Evolutionary conservation across 2,888 invertebrate genomes (phyloP), one percentile per base, ranked within the genome.

Genomic region (Leuctra nigra): DNA sequence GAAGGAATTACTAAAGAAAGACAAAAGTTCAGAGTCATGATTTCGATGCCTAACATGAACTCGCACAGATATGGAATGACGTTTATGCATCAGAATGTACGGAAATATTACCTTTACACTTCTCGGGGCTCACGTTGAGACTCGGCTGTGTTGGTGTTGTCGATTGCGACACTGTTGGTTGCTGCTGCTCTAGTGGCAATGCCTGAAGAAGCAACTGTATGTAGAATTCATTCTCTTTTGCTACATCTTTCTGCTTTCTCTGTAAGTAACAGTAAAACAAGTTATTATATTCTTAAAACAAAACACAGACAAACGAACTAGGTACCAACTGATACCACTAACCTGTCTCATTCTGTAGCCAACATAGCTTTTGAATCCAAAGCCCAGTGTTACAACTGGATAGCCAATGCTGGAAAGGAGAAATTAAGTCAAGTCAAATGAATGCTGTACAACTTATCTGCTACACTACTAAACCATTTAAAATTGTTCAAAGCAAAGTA

Each of bases 211-310:
- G 78, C 66, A 96, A 78, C 74, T 93, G 90, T 78, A 90, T 84
- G 73, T 94, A 95, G 77, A 94, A 93, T 74, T 93, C 91, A 76
- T 96, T 96, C 75, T 93, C 91, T 74, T 89, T 91, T 62, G 93
- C 87, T 65, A 98, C 94, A 71, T 92, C 92, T 68, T 87, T 84
- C 75, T 96, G 95, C 70, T 89, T 87, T 64, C 93, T 82, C 81
- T 91, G 82, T 59, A 69, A 22, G 33, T 13, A 35, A 25, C 9
- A 38, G 13, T 11, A 48, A n/a, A 4, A 39, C 25, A 6, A 52
- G 2, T 56, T 52, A n/a, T n/a, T n/a, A n/a, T n/a, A n/a, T n/a
- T n/a, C n/a, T n/a, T n/a, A n/a, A n/a, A n/a, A n/a, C n/a, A n/a
- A n/a, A n/a, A n/a, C n/a, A n/a, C n/a, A n/a, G n/a, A n/a, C n/a